These are phyloP conservation scores for Sphenopsis melanotis DNA, from an alignment of 2,797 vertebrate genomes.

Conservation along the genomic window DNA sequence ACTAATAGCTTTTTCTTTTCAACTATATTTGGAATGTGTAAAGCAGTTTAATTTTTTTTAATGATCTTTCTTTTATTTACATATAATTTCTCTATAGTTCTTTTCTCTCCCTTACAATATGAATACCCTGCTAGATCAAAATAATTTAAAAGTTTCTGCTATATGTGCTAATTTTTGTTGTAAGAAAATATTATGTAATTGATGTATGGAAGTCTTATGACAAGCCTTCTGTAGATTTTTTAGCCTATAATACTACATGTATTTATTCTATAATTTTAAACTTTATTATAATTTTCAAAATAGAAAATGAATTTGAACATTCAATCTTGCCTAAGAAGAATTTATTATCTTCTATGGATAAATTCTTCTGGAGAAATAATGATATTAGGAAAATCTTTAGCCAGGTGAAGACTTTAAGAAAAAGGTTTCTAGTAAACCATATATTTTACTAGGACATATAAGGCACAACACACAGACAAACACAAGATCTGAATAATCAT, in stretches of 20 bases:
- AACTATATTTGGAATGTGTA: neutral
- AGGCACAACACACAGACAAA: neutral
- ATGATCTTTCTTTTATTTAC: neutral
- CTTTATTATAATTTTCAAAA: neutral
- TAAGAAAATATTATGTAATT: neutral
- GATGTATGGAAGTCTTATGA: neutral
- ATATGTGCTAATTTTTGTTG: neutral
- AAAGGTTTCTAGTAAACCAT: neutral
- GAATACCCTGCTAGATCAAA: neutral
- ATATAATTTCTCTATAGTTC: neutral
- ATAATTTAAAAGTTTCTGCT: rapidly evolving
- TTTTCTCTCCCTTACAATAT: neutral
- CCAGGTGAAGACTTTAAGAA: neutral
- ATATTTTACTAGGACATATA: neutral
- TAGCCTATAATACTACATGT: neutral
- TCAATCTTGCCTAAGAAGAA: neutral
- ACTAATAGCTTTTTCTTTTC: neutral
- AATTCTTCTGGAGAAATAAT: neutral
- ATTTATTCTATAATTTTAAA: neutral
- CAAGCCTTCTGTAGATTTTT: neutral
- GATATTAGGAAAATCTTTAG: neutral
- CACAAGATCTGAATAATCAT: neutral
- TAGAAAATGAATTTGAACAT: neutral
- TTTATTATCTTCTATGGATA: neutral
- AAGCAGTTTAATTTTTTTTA: neutral